Base-by-base conservation (phyloP, 2,888 invertebrate species). In the Spisula solida region DNA sequence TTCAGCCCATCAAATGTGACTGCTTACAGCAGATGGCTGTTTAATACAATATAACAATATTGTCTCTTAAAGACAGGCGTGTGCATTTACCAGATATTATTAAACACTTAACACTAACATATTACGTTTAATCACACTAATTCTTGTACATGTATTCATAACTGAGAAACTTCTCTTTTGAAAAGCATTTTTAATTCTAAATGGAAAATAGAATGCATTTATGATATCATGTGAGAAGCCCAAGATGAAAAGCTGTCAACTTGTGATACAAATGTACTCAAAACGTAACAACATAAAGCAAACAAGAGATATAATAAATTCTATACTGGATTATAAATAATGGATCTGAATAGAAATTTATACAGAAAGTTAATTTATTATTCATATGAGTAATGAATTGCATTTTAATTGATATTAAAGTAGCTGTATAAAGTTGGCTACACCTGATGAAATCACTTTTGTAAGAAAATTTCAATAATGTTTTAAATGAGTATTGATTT, bases 401-500 rank as follows among this genome's bases (percentile, higher is more conserved):
- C 2, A 66, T 66, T 25, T 66, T 10, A 66, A 66, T 25, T 25
- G 60, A 66, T 66, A 66, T 66, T 10, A 66, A 66, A 66, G 60
- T 10, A 51, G 25, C 12, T 10, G 25, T 66, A 66, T 66, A n/a
- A 66, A 66, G 60, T 25, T 10, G 4, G 8, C 25, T 66, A 25
- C 60, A 66, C 1, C n/a, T 25, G 20, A 25, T 25, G 41, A 25
- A 66, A 66, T 66, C 60, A 66, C 25, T 66, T 25, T 66, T n/a
- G 25, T 25, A 25, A 10, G 60, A 25, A n/a, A 25, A 20, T 20
- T 56, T 56, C 56, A 4, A 16, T 56, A 56, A 66, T 25, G 5
- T 25, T 25, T 66, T n/a, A 66, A 66, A 66, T 60, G 25, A n/a
- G 60, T 60, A 60, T 66, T 66, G 60, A 66, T 66, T 66, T 66